Percentiles rank a stretch among this genome's conserved stretches.
phyloP scores from a whole-genome alignment of 1,140 invertebrate species.

The Temnothorax nylanderi region DNA sequence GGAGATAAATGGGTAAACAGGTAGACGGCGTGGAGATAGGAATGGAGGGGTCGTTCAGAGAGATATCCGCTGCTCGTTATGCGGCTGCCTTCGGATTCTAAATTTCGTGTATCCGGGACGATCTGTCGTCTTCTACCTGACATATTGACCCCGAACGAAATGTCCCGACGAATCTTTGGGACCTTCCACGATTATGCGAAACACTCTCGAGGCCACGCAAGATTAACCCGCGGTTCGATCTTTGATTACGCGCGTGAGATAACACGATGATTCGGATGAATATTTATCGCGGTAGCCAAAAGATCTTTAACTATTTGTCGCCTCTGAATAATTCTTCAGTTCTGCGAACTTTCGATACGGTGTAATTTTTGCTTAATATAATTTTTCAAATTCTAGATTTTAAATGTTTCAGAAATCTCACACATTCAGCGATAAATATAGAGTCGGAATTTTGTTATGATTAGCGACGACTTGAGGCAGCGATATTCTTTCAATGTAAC shows the following conservation, averaged over 20 bases:
- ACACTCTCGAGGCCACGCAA: not conserved
- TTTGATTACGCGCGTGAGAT: conserved; percentile 32
- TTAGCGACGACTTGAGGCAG: not conserved
- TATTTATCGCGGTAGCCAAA: not conserved
- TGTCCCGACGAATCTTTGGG: not conserved
- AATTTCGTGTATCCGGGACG: conserved; percentile 63
- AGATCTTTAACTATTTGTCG: not conserved
- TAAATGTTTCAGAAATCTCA: not conserved
- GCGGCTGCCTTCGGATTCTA: conserved; percentile 43
- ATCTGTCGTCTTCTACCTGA: conserved; percentile 65
- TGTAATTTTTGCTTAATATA: not conserved
- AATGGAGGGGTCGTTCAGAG: not conserved
- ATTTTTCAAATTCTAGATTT: not conserved
- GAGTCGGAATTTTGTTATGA: not conserved
- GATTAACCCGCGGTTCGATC: conserved; percentile 41
- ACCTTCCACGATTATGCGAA: conserved; percentile 16
- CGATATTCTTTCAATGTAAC: not conserved
- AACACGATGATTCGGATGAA: not conserved
- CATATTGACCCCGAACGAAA: conserved; percentile 7
- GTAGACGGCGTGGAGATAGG: conserved; percentile 15
- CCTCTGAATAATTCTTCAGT: not conserved
- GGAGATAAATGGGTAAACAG: conserved; percentile 54
- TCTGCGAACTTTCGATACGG: not conserved
- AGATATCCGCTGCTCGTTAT: conserved; percentile 64
- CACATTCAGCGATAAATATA: not conserved